phyloP scores from a whole-genome alignment of 2,113 vertebrate genomes.

The Tichodroma muraria region DNA sequence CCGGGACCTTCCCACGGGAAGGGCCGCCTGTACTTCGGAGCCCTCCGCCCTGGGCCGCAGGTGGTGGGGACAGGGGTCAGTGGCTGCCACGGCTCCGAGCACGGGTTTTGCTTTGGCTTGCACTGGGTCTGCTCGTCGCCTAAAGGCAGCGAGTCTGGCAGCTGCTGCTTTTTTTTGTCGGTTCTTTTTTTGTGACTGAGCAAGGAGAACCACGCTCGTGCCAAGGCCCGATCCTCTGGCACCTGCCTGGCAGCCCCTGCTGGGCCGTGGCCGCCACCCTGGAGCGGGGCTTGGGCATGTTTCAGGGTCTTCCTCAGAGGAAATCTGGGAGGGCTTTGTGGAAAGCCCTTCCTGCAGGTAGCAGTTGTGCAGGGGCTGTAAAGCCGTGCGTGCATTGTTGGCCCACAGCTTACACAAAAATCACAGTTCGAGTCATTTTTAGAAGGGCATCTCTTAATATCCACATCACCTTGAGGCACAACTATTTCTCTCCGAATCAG shows the following conservation, averaged over 20 bases:
- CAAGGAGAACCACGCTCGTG: accelerated
- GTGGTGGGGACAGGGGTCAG: not conserved
- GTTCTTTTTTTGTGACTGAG: not conserved
- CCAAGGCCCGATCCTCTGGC: not conserved
- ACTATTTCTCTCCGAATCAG: not conserved
- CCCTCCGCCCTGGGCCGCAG: not conserved
- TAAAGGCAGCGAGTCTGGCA: not conserved
- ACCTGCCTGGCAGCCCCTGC: not conserved
- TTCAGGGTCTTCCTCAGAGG: not conserved
- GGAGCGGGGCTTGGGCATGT: accelerated
- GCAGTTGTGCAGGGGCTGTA: not conserved
- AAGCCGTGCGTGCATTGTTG: accelerated
- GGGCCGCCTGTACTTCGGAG: not conserved
- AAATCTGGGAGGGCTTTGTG: not conserved
- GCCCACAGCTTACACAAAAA: not conserved
- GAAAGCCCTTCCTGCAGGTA: not conserved
- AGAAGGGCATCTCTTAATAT: not conserved
- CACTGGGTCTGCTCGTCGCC: not conserved
- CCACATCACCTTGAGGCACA: not conserved
- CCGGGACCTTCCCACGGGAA: not conserved
- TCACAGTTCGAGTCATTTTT: accelerated
- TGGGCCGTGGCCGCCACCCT: accelerated
- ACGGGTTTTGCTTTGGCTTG: not conserved
- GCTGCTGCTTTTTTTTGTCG: not conserved
- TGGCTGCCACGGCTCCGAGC: not conserved